Conservation (phyloP, 2,797 vertebrate species). For the Diceros bicornis region DNA sequence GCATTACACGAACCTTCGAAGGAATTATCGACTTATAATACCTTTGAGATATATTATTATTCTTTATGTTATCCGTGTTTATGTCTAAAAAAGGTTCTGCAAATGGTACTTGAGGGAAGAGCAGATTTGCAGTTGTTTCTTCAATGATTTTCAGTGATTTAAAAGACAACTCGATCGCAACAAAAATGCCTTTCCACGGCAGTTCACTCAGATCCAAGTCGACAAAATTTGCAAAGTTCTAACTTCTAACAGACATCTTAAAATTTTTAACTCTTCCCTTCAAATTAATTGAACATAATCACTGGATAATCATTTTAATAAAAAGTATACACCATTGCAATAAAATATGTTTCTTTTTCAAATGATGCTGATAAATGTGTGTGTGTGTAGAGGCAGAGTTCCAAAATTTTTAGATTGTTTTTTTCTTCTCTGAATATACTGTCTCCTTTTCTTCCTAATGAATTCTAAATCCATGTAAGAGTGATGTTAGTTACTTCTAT, state of each 20-base stretch:
- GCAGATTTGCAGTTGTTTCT: constrained; percentile 73
- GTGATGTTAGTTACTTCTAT: background rate
- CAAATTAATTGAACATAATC: constrained; percentile 51
- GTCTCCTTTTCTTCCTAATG: background rate
- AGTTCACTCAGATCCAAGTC: constrained; percentile 58
- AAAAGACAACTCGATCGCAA: constrained; percentile 76
- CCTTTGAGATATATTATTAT: constrained; percentile 81
- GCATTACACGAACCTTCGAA: constrained; percentile 76
- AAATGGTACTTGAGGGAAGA: constrained; percentile 78
- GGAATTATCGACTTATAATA: constrained; percentile 80
- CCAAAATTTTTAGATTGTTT: background rate
- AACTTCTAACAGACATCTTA: background rate
- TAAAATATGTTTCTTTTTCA: background rate
- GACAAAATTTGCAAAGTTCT: constrained; percentile 61
- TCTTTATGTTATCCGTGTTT: constrained; percentile 84
- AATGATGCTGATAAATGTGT: background rate
- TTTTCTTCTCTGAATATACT: background rate
- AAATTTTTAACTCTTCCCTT: background rate
- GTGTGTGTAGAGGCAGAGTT: background rate
- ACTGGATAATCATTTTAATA: background rate
- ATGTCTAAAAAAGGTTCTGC: constrained; percentile 79
- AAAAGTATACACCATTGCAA: background rate
- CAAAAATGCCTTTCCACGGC: constrained; percentile 76
- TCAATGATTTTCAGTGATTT: constrained; percentile 82
- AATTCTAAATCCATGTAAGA: background rate